These are phyloP conservation scores for Erythrocebus patas DNA, from an alignment of 2,113 vertebrate genomes.

Conservation along the genomic window DNA sequence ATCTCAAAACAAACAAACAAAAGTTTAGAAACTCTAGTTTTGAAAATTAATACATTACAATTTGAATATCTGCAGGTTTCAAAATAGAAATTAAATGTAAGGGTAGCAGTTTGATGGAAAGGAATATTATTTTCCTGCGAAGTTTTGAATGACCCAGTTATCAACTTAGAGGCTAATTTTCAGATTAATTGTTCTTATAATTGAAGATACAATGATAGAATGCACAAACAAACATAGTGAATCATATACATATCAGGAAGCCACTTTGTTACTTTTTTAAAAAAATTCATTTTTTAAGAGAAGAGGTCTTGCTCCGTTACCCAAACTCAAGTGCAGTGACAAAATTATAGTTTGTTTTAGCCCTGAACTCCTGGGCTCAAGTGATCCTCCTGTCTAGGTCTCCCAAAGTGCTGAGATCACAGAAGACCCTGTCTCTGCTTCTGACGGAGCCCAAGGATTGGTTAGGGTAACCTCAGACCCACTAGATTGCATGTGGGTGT, in stretches of 20 bases:
- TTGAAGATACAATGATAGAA: background rate
- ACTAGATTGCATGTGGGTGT: fast-evolving
- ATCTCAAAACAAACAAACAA: background rate
- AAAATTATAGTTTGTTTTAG: no score
- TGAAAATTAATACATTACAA: background rate
- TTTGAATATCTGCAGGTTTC: background rate
- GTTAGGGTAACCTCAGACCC: background rate
- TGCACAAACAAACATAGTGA: background rate
- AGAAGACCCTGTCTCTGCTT: background rate
- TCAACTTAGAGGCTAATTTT: background rate
- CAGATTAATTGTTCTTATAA: background rate
- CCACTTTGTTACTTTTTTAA: background rate
- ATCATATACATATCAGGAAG: background rate
- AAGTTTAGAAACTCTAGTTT: background rate
- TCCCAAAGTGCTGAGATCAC: no score
- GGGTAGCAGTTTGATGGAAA: background rate
- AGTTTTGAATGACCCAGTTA: background rate
- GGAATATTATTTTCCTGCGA: background rate
- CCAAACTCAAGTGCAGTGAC: no score
- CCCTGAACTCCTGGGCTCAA: no score
- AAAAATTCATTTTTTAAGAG: no score
- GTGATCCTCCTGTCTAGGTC: no score
- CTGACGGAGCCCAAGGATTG: background rate
- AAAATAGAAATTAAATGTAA: background rate
- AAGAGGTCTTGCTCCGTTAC: no score